These are phyloP conservation scores for Forpus xanthops DNA, from an alignment of 2,797 vertebrate species.

Conservation along the genomic window DNA sequence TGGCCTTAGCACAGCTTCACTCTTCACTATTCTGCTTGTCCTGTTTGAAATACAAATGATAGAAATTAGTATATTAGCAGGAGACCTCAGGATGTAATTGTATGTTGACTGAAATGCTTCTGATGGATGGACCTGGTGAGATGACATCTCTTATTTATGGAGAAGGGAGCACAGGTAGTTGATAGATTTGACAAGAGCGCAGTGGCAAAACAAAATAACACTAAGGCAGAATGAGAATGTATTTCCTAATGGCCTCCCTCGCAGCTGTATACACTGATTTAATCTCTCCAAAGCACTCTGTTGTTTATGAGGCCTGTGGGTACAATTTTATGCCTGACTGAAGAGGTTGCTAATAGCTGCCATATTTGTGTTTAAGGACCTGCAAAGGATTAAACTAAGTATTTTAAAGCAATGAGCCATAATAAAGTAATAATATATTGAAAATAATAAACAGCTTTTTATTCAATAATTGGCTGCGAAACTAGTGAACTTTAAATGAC, in stretches of 20 bases:
- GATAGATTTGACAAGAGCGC: slow-evolving; percentile 68
- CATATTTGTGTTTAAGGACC: slow-evolving; percentile 85
- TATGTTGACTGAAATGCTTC: slow-evolving; percentile 46
- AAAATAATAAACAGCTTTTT: slow-evolving; percentile 80
- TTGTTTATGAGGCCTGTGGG: slow-evolving; percentile 86
- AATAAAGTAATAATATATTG: slow-evolving; percentile 82
- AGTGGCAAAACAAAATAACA: slow-evolving; percentile 72
- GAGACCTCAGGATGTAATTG: slow-evolving; percentile 38
- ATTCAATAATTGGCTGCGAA: slow-evolving; percentile 78
- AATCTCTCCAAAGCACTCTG: slow-evolving; percentile 82
- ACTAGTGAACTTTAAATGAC: slow-evolving; percentile 75
- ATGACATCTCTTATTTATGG: slow-evolving; percentile 44
- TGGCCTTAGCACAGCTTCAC: not conserved
- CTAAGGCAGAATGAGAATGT: slow-evolving; percentile 75
- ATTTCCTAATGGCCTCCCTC: slow-evolving; percentile 80
- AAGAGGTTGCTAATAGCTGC: slow-evolving; percentile 87
- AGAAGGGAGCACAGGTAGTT: slow-evolving; percentile 45
- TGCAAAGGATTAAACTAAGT: slow-evolving; percentile 79
- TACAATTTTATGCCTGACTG: slow-evolving; percentile 89
- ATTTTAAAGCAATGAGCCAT: slow-evolving; percentile 82
- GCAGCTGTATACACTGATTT: slow-evolving; percentile 83
- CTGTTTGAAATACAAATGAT: slow-evolving; percentile 47
- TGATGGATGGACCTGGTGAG: slow-evolving; percentile 4
- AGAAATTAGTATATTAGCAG: slow-evolving; percentile 56
- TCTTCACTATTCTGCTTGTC: not conserved